Percentiles rank a stretch among this genome's conserved stretches.
Conservation (phyloP, 2,797 vertebrate species). For the Mus minutoides region DNA sequence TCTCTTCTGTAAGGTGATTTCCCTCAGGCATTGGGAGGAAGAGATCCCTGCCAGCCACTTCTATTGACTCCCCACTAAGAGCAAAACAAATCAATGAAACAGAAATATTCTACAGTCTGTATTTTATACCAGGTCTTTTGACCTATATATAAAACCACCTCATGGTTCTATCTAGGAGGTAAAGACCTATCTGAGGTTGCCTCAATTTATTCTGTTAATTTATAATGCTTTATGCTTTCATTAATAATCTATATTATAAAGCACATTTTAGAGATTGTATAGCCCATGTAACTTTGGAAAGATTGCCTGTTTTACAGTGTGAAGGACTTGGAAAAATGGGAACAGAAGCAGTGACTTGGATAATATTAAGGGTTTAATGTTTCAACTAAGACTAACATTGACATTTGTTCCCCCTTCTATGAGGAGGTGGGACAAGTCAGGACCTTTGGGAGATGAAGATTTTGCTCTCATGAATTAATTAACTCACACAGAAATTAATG, state of each 20-base stretch:
- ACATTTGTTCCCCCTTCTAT: background rate
- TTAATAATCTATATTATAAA: background rate
- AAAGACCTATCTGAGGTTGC: background rate
- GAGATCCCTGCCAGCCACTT: background rate
- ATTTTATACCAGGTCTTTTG: background rate
- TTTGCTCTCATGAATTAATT: background rate
- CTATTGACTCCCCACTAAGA: background rate
- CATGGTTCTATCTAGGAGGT: background rate
- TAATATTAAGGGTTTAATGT: background rate
- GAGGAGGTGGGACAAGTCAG: background rate
- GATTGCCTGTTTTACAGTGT: background rate
- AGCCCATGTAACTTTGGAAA: background rate
- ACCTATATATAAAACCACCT: background rate
- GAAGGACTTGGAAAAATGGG: background rate
- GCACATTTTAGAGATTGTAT: background rate
- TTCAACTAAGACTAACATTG: background rate
- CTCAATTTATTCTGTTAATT: background rate
- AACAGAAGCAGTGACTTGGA: background rate
- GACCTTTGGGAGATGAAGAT: background rate
- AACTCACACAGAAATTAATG: background rate
- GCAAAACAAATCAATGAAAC: background rate
- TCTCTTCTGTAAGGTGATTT: background rate
- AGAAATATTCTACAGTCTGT: background rate
- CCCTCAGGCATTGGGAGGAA: background rate
- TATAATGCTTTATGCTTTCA: background rate